phyloP scores from a whole-genome alignment of 1,140 invertebrate genomes.

The Lordiphosa mommai region DNA sequence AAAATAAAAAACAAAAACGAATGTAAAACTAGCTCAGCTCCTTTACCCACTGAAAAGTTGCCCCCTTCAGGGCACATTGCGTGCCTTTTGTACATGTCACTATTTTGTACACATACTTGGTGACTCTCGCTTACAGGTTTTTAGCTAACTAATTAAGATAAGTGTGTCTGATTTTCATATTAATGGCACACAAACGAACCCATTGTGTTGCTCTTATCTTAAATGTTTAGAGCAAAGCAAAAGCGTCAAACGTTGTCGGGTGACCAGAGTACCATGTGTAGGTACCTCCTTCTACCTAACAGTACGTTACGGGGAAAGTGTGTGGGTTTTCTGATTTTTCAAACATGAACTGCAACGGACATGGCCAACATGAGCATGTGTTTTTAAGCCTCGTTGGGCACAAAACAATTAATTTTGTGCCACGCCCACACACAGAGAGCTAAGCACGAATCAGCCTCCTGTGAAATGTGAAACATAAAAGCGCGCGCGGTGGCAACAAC shows the following conservation, averaged over 20 bases:
- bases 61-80: background rate
- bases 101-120: conserved; percentile 1
- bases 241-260: conserved; percentile 59
- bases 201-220: conserved; percentile 64
- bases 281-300: background rate
- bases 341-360: conserved; percentile 52
- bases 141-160: conserved; percentile 72
- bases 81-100: conserved; percentile 8
- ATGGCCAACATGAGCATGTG: conserved; percentile 73
- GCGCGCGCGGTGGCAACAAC: conserved; percentile 33
- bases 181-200: conserved; percentile 66
- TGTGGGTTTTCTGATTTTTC: conserved; percentile 38
- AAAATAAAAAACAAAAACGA: conserved; percentile 1
- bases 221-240: conserved; percentile 59
- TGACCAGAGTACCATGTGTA: conserved; percentile 5
- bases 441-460: conserved; percentile 61
- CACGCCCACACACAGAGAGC: conserved; percentile 42
- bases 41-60: background rate
- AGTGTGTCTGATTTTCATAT: conserved; percentile 78
- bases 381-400: conserved; percentile 74
- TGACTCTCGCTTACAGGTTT: background rate
- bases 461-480: conserved; percentile 75
- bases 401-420: conserved; percentile 74
- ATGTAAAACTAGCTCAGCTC: background rate
- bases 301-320: conserved; percentile 2